Conservation (phyloP, 1,140 invertebrate genomes). For the Nasonia vitripennis region DNA sequence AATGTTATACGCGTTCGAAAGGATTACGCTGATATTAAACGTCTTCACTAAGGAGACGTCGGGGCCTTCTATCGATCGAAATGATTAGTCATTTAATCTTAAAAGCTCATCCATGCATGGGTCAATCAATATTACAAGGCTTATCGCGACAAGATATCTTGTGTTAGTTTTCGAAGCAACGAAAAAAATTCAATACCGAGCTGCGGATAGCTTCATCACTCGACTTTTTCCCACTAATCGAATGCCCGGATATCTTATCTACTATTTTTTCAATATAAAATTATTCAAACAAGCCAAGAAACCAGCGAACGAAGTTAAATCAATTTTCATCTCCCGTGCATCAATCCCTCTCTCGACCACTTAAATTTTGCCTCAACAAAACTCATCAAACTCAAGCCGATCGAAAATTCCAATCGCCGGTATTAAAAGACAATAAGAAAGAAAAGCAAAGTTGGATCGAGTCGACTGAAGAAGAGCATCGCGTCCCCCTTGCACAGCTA, state of each 20-base stretch:
- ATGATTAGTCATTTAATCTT: conserved; percentile 35
- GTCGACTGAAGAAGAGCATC: neutral
- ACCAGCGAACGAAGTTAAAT: no score
- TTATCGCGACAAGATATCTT: conserved; percentile 19
- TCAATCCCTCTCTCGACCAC: no score
- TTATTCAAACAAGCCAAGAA: neutral
- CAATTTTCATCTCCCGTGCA: no score
- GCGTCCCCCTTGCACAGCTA: neutral
- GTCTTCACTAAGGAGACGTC: neutral
- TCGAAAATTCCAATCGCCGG: neutral
- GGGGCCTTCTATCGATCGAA: conserved; percentile 9
- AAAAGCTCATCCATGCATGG: neutral
- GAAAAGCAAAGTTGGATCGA: conserved; percentile 50
- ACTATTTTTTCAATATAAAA: neutral
- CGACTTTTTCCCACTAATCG: neutral
- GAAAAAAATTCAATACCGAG: neutral
- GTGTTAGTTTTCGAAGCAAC: conserved; percentile 13
- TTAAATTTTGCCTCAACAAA: neutral
- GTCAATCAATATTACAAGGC: conserved; percentile 37
- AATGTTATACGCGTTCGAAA: conserved; percentile 8
- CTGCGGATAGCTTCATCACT: neutral
- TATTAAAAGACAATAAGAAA: conserved; percentile 30
- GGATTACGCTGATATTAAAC: neutral
- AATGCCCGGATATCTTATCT: no score
- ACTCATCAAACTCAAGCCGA: neutral